Evolutionary conservation across 1,140 invertebrate species (phyloP), one percentile per base, ranked within the genome.

Genomic region (Bicyclus anynana): DNA sequence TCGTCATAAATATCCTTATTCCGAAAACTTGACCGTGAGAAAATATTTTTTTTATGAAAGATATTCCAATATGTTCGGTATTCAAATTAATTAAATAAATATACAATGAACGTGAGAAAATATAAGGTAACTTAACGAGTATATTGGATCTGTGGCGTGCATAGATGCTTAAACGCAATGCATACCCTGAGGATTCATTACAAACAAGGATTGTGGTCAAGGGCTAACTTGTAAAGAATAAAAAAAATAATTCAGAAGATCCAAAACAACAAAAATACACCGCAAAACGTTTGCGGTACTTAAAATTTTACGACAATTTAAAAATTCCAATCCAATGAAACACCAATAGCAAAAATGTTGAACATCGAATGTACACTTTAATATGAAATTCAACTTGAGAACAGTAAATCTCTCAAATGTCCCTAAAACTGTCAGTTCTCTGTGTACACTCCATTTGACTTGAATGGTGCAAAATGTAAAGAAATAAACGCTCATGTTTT

Each of bases 331-430:
- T 1, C 23, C 14, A 20, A 35, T 16, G 18, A 38, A 38, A 40
- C 37, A 38, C 49, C n/a, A 3, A 33, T 23, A 13, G 7, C 2
- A 33, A 37, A 20, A 51, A 51, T 51, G 49, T 38, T 38, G 5
- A 4, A 37, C 33, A 23, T 51, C 37, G 13, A 40, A 14, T 35
- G n/a, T n/a, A 40, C 21, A 35, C 35, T 13, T 46, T 53, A 53
- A 33, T 53, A 44, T 44, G 33, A 29, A 33, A 35, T 46, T 5
- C 18, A 35, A n/a, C 13, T 13, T 2, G 27, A 20, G 35, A 58
- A 20, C 46, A 4, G 2, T 58, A 58, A 58, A 58, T 52, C 33
- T 23, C 55, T 7, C 52, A 58, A 46, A 58, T 33, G 55, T 58
- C 55, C 13, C 29, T 46, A 46, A 33, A 51, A 42, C 27, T 18